Evolutionary conservation across 2,888 invertebrate species (phyloP).

Genomic region (Sinohyriopsis cumingii): DNA sequence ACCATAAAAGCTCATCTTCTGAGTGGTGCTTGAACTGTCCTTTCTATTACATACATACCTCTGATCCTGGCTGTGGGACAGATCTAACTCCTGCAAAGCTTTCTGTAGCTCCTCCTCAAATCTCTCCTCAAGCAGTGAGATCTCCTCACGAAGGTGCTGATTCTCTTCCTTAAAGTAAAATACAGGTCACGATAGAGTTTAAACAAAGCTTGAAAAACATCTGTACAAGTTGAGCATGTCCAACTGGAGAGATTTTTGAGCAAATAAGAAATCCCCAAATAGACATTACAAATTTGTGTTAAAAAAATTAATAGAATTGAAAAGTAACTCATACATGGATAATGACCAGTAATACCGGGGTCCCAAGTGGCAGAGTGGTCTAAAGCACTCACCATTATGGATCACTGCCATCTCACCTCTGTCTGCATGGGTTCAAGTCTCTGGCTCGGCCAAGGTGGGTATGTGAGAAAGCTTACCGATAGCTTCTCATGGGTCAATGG

Average conservation of each 20-base stretch:
- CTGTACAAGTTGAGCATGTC: neutral
- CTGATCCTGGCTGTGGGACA: constrained; percentile 33
- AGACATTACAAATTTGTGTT: no score
- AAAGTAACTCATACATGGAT: no score
- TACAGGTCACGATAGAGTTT: neutral
- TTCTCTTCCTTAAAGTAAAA: constrained; percentile 50
- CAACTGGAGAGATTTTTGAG: neutral
- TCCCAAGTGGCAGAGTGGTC: no score
- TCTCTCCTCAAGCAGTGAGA: constrained; percentile 43
- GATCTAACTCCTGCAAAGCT: constrained; percentile 41
- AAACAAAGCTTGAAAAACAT: neutral
- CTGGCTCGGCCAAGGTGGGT: no score
- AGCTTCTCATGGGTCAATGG: no score
- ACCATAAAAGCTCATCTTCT: neutral
- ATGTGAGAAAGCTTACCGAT: no score
- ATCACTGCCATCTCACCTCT: no score
- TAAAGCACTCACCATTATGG: no score
- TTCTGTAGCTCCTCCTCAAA: constrained; percentile 40
- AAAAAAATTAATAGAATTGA: no score
- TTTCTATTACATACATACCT: constrained; percentile 27
- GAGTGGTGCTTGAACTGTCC: neutral
- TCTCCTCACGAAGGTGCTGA: constrained; percentile 42
- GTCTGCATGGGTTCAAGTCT: no score
- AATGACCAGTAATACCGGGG: no score
- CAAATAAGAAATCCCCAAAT: no score